A percentile compares a stretch with the other conserved stretches of the same genome.
phyloP scores from a whole-genome alignment of 1,140 invertebrate species.

The Polypedilum vanderplanki region DNA sequence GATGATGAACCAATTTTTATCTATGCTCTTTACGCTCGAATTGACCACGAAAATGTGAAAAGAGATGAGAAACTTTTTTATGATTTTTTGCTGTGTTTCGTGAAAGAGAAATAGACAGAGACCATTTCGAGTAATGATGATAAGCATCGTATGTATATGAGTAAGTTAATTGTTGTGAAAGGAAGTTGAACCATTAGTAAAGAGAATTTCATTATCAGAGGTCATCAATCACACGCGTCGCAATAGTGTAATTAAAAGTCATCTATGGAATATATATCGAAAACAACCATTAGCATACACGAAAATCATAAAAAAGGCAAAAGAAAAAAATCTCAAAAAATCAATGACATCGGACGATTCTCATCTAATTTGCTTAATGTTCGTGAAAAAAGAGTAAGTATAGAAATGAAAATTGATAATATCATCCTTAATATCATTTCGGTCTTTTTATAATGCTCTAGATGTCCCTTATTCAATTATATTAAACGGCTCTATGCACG shows the following conservation, averaged over 20 bases:
- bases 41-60: neutral
- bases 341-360: neutral
- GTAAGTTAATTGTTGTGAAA: conserved; percentile 20
- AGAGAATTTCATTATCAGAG: neutral
- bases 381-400: conserved; percentile 8
- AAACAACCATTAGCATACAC: too few relatives aligned
- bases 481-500: neutral
- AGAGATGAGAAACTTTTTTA: neutral
- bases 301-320: too few relatives aligned
- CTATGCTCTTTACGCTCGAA: neutral
- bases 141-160: conserved; percentile 3
- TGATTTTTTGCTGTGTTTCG: neutral
- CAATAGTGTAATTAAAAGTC: neutral
- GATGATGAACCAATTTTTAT: conserved; percentile 26
- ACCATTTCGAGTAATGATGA: neutral
- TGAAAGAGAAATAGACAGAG: neutral
- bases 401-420: conserved; percentile 9
- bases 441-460: neutral
- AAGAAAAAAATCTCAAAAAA: conserved; percentile 2
- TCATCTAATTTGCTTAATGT: conserved; percentile 27
- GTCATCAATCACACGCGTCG: conserved; percentile 9
- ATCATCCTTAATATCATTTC: conserved; percentile 18
- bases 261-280: too few relatives aligned
- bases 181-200: conserved; percentile 3
- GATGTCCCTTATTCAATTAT: conserved; percentile 24